phyloP scores from a whole-genome alignment of 2,888 invertebrate species.

The Netelia inedita region DNA sequence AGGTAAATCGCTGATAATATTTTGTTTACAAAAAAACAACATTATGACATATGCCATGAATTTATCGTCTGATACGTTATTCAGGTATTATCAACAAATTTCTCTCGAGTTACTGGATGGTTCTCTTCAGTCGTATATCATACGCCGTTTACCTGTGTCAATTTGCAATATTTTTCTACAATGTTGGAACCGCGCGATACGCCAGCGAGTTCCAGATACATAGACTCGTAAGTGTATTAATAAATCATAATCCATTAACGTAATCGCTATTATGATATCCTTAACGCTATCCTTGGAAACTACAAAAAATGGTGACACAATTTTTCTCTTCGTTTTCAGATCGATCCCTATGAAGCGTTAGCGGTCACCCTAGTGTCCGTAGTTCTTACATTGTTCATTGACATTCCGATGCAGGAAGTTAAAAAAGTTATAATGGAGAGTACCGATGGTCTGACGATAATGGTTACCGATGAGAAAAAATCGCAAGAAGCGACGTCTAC shows the following conservation, averaged over 20 bases:
- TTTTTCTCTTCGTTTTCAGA: constrained; percentile 83
- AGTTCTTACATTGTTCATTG: constrained; percentile 88
- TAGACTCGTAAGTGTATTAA: constrained; percentile 86
- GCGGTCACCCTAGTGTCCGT: constrained; percentile 86
- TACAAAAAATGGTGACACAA: not conserved
- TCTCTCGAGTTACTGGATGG: constrained; percentile 87
- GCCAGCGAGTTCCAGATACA: constrained; percentile 87
- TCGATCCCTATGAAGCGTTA: constrained; percentile 87
- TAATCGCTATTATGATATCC: not conserved
- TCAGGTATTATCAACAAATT: constrained; percentile 86
- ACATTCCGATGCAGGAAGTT: constrained; percentile 89
- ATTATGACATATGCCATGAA: constrained; percentile 9
- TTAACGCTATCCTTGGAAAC: not conserved
- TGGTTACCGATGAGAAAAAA: constrained; percentile 38
- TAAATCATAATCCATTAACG: not conserved
- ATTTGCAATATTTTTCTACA: constrained; percentile 89
- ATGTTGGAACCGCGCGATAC: constrained; percentile 88
- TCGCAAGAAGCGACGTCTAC: not conserved
- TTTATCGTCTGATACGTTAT: constrained; percentile 55
- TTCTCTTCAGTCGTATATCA: constrained; percentile 89
- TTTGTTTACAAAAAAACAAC: not conserved
- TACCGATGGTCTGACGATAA: constrained; percentile 72
- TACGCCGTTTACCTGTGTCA: constrained; percentile 89
- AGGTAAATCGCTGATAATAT: constrained; percentile 81
- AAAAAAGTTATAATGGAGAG: constrained; percentile 84